Conservation (phyloP, 2,797 vertebrate genomes). For the Melopsittacus undulatus region DNA sequence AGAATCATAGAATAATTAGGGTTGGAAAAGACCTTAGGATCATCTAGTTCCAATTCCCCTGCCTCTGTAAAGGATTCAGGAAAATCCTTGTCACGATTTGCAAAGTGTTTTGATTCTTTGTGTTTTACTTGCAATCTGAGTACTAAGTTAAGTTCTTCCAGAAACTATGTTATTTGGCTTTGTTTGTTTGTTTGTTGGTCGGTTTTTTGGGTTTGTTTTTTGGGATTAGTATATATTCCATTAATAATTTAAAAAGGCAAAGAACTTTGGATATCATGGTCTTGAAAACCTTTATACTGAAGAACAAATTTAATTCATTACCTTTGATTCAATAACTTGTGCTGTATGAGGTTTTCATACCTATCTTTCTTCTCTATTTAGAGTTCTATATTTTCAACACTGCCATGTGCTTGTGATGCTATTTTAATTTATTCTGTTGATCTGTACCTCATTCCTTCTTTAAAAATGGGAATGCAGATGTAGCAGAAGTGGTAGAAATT, state of each 20-base stretch:
- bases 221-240: neutral
- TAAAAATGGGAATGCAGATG: neutral
- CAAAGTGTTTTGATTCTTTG: neutral
- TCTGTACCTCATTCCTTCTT: neutral
- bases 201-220: too few relatives aligned
- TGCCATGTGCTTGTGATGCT: neutral
- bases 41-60: too few relatives aligned
- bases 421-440: neutral
- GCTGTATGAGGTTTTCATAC: neutral
- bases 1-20: too few relatives aligned
- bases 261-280: neutral
- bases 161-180: neutral
- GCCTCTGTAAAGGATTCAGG: neutral
- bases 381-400: neutral
- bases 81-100: neutral
- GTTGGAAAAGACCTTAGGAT: too few relatives aligned
- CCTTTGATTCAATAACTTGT: neutral
- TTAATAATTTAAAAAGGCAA: neutral
- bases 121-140: neutral
- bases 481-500: neutral
- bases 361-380: neutral
- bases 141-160: neutral
- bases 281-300: neutral
- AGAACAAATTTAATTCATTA: neutral
- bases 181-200: neutral